Conservation (phyloP, 2,113 vertebrate genomes). For the Synchiropus splendidus region DNA sequence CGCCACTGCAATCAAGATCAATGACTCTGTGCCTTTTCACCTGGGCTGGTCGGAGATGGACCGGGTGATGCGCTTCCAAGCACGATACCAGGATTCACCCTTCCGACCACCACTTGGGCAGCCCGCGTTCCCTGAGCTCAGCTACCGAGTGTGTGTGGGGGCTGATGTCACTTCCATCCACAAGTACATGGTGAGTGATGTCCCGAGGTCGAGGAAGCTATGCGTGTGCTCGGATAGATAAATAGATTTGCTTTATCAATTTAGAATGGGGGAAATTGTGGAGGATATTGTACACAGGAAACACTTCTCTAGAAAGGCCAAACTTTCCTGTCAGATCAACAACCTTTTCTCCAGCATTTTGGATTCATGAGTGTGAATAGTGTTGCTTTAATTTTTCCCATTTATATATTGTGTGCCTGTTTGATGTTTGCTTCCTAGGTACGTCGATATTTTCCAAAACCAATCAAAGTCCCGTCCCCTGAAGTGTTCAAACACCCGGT, state of each 20-base stretch:
- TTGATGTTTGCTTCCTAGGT: slow-evolving; percentile 44
- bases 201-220: too few relatives aligned
- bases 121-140: slow-evolving; percentile 74
- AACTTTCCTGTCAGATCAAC: too few relatives aligned
- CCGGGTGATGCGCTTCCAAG: slow-evolving; percentile 76
- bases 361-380: too few relatives aligned
- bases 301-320: too few relatives aligned
- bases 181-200: slow-evolving; percentile 77
- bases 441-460: slow-evolving; percentile 82
- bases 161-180: slow-evolving; percentile 83
- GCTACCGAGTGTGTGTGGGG: slow-evolving; percentile 86
- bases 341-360: too few relatives aligned
- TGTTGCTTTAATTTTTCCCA: too few relatives aligned
- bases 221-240: too few relatives aligned
- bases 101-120: slow-evolving; percentile 70
- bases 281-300: too few relatives aligned
- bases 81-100: slow-evolving; percentile 77
- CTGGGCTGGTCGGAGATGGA: slow-evolving; percentile 84
- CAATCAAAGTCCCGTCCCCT: slow-evolving; percentile 73
- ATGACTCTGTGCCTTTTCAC: slow-evolving; percentile 89
- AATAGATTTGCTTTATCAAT: too few relatives aligned
- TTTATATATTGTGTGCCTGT: background rate
- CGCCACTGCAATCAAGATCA: slow-evolving; percentile 88
- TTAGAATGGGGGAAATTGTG: too few relatives aligned
- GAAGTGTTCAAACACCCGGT: slow-evolving; percentile 75